These are phyloP conservation scores for Drosophila paracracens DNA, from an alignment of 2,888 invertebrate species.

Conservation along the genomic window DNA sequence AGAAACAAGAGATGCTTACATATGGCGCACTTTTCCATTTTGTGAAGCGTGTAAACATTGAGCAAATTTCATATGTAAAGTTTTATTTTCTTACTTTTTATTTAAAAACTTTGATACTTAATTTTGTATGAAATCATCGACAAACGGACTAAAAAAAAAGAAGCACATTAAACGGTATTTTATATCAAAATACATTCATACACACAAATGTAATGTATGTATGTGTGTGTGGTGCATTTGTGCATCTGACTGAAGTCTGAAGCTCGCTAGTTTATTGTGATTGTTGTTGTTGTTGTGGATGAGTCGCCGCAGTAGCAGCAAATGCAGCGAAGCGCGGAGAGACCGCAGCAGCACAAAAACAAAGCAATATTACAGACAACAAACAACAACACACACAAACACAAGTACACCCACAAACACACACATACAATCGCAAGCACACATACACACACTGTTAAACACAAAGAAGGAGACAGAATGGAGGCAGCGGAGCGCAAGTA, in stretches of 20 bases:
- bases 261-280: conserved; percentile 16
- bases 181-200: conserved; percentile 15
- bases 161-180: conserved; percentile 49
- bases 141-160: neutral
- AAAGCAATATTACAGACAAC: conserved; percentile 48
- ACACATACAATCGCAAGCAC: conserved; percentile 25
- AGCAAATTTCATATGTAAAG: neutral
- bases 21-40: conserved; percentile 8
- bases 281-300: conserved; percentile 31
- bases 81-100: neutral
- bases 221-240: neutral
- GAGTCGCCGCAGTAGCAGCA: conserved; percentile 31
- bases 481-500: conserved; percentile 51
- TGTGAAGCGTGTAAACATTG: conserved; percentile 28
- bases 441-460: conserved; percentile 28
- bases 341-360: conserved; percentile 45
- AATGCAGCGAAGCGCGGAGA: conserved; percentile 55
- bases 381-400: conserved; percentile 43
- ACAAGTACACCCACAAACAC: conserved; percentile 21
- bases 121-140: neutral
- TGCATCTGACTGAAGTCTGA: conserved; percentile 18
- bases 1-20: conserved; percentile 3
- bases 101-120: neutral
- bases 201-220: neutral
- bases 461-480: conserved; percentile 63